Base-by-base conservation (phyloP, 1,140 invertebrate species). In the Lucilia cuprina region DNA sequence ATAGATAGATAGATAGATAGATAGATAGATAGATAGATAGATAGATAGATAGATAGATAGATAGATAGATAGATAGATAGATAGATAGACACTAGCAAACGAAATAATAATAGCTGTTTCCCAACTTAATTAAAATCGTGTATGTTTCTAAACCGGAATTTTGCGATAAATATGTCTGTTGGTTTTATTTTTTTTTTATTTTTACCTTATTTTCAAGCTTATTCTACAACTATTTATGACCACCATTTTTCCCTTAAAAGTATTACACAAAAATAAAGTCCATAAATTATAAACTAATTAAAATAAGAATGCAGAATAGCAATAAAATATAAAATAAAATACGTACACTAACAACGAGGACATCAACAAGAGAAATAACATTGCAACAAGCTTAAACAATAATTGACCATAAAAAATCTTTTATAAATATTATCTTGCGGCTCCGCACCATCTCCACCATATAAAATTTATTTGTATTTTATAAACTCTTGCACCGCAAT, bases 391-490 rank as follows among this genome's bases (percentile, higher is more conserved):
- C 65, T 70, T 21, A 21, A 70, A 70, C 19, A 70, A 70, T 70
- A 70, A 70, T 70, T 70, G 65, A 70, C 65, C 65, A 70, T 70
- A 70, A 70, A 70, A 70, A 70, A 70, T 70, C n/a, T 70, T 60
- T 70, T 21, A 70, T 70, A 70, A 70, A 70, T 70, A 70, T 21
- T 70, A 70, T 7, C 14, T n/a, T 60, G 17, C 55, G n/a, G 12
- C 55, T 3, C 7, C 55, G 7, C 55, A 60, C 55, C 55, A 7
- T 7, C 3, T 30, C 25, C 25, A n/a, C 2, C 65, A 70, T 70
- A 41, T 41, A 10, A 41, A 70, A 70, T 70, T 70, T 70, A 70
- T 70, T 19, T 21, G n/a, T 70, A 21, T 70, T 70, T 70, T 25
- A 70, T 70, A 70, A 70, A 70, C 65, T 70, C 19, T 21, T 21